These are phyloP conservation scores for Molorchus minor DNA, from an alignment of 2,888 invertebrate species.

Conservation along the genomic window DNA sequence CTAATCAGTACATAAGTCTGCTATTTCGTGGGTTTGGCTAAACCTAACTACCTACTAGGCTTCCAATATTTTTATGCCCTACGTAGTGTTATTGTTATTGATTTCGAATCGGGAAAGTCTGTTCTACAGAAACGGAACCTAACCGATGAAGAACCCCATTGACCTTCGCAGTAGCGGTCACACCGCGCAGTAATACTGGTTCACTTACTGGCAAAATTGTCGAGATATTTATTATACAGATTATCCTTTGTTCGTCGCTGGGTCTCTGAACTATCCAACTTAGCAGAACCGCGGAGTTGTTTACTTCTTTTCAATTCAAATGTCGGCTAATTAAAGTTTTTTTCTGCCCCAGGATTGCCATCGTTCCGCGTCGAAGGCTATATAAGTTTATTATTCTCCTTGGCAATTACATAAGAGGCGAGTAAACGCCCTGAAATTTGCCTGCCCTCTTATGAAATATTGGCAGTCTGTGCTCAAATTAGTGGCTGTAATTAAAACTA, in stretches of 20 bases:
- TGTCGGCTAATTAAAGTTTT: constrained; percentile 26
- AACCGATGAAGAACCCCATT: not conserved
- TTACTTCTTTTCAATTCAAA: constrained; percentile 35
- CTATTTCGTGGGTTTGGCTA: no score
- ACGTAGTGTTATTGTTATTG: no score
- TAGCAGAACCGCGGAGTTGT: constrained; percentile 28
- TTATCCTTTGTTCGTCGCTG: constrained; percentile 22
- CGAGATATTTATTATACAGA: constrained; percentile 20
- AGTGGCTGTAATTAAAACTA: not conserved
- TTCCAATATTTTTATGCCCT: no score
- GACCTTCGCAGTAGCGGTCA: not conserved
- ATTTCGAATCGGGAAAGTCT: no score
- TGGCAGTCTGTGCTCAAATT: not conserved
- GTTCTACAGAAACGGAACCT: not conserved
- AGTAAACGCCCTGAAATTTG: constrained; percentile 1
- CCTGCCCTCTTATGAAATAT: not conserved
- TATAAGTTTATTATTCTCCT: constrained; percentile 15
- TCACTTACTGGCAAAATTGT: constrained; percentile 17
- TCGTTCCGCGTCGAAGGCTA: constrained; percentile 24
- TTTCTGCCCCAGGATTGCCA: constrained; percentile 2
- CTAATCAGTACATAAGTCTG: no score
- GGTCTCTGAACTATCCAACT: constrained; percentile 33
- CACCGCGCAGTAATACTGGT: constrained; percentile 12
- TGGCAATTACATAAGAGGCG: constrained; percentile 11
- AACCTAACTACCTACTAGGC: no score